A percentile compares a stretch with the other conserved stretches of the same genome.
phyloP scores from a whole-genome alignment of 2,888 invertebrate species.

The Eupithecia abbreviata region DNA sequence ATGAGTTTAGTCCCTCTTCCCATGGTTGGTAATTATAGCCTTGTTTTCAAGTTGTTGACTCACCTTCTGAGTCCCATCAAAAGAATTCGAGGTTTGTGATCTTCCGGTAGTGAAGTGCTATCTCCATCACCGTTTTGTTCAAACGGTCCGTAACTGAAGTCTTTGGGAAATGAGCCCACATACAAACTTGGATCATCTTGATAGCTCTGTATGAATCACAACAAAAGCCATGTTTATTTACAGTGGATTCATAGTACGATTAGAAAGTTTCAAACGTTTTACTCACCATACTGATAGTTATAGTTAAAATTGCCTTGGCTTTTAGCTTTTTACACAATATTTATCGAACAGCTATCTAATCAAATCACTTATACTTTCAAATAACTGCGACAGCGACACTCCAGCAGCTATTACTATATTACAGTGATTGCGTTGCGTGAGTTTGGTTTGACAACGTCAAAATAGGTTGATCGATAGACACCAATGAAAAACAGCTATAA shows the following conservation, averaged over 20 bases:
- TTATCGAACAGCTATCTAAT: background rate
- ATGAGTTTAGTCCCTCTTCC: background rate
- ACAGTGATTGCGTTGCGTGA: background rate
- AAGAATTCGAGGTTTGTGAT: conserved; percentile 96
- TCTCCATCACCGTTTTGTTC: conserved; percentile 90
- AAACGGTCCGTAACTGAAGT: conserved; percentile 95
- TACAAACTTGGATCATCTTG: conserved; percentile 81
- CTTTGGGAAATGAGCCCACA: conserved; percentile 92
- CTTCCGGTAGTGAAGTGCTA: conserved; percentile 85
- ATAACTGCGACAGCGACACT: conserved; percentile 18
- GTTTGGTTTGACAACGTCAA: background rate
- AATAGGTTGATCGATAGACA: background rate
- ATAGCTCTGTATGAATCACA: conserved; percentile 59
- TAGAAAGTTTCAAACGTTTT: background rate
- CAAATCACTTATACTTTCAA: conserved; percentile 18
- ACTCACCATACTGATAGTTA: conserved; percentile 37
- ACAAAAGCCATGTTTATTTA: conserved; percentile 38
- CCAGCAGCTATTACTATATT: background rate
- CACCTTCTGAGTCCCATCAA: conserved; percentile 97
- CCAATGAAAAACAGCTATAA: background rate
- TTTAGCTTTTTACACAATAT: background rate
- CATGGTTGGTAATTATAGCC: background rate
- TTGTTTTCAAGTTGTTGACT: conserved; percentile 9
- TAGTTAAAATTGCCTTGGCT: background rate
- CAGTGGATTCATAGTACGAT: conserved; percentile 5